These are phyloP conservation scores for Mystacides longicornis DNA, from an alignment of 2,888 invertebrate species.

Conservation along the genomic window DNA sequence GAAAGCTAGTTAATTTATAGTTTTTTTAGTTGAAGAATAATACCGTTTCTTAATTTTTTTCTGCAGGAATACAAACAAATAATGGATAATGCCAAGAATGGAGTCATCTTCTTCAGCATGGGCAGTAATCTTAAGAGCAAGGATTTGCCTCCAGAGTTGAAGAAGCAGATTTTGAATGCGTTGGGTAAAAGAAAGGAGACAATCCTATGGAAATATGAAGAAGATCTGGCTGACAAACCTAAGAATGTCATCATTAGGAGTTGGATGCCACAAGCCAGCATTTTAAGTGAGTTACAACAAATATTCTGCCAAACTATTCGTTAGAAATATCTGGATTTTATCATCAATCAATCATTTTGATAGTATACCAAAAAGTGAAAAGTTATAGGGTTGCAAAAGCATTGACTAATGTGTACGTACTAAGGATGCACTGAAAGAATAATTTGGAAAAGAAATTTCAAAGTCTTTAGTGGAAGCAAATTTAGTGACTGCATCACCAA, in stretches of 20 bases:
- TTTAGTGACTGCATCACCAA: no score
- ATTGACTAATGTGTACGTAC: no score
- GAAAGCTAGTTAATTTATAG: no score
- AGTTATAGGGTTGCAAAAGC: no score
- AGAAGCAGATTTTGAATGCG: slow-evolving; percentile 33
- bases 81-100: slow-evolving; percentile 39
- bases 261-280: slow-evolving; percentile 41
- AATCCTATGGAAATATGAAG: slow-evolving; percentile 44
- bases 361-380: no score
- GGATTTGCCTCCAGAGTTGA: slow-evolving; percentile 34
- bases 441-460: no score
- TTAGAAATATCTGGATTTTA: no score
- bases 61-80: slow-evolving; percentile 36
- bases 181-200: slow-evolving; percentile 41
- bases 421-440: no score
- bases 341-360: no score
- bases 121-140: slow-evolving; percentile 39
- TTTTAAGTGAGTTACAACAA: no score
- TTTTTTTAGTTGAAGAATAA: background rate
- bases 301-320: no score
- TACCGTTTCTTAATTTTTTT: background rate
- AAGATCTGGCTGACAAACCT: slow-evolving; percentile 32
- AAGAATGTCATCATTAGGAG: slow-evolving; percentile 38
- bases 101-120: slow-evolving; percentile 46
- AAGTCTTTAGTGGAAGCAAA: no score